Conservation (phyloP, 2,113 vertebrate species). For the Calidris pugnax region DNA sequence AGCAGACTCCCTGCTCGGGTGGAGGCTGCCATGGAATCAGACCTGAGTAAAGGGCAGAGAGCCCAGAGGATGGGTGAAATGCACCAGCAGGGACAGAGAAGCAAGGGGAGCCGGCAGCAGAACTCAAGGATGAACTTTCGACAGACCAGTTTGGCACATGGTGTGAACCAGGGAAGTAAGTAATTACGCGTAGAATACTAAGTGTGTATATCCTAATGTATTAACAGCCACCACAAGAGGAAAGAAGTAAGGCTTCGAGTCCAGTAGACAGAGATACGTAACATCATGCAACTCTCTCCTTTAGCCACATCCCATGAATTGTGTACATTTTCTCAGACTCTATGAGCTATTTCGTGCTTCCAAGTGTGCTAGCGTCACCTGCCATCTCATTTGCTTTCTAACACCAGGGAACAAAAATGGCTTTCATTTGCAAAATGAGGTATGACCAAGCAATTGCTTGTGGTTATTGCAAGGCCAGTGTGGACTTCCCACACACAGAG, state of each 20-base stretch:
- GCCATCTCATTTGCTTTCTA: neutral
- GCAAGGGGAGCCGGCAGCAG: neutral
- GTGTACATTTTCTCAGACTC: neutral
- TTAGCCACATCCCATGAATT: neutral
- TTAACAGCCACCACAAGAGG: neutral
- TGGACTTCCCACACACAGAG: neutral
- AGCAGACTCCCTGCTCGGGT: accelerated
- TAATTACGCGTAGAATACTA: neutral
- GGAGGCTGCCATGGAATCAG: neutral
- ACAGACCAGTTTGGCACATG: neutral
- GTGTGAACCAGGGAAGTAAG: neutral
- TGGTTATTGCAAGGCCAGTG: neutral
- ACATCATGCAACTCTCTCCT: neutral
- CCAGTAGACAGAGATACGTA: neutral
- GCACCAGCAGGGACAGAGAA: neutral
- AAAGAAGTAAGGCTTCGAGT: neutral
- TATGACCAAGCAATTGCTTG: neutral
- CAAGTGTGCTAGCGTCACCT: neutral
- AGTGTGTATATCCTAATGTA: neutral
- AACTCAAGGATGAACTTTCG: neutral
- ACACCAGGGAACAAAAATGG: neutral
- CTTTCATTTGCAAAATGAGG: neutral
- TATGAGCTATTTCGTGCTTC: neutral
- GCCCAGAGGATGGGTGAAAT: neutral
- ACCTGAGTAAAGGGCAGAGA: accelerated